Evolutionary conservation across 2,888 invertebrate genomes (phyloP), one percentile per base, ranked within the genome.

Genomic region (Ischnura elegans): DNA sequence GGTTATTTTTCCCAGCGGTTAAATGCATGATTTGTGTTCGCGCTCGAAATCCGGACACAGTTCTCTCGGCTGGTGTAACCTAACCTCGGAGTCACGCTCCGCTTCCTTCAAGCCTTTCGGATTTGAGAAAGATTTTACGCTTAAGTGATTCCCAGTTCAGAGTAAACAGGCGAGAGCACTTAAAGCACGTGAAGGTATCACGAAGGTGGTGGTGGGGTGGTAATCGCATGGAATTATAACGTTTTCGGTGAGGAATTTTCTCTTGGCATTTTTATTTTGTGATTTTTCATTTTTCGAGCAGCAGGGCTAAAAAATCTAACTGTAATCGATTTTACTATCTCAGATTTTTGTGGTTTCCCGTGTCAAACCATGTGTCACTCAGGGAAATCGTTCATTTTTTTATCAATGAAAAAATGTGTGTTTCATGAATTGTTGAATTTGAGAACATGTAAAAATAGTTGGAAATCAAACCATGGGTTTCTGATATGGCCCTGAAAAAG

Each of bases 11-110:
- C 76, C 76, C 21, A 86, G 13, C 86, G 86, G n/a, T 86, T 86
- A 29, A 25, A 46, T 25, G 45, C 86, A 45, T 86, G 86, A 86
- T 86, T 86, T 86, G 86, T 45, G 45, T 46, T 36, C 86, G 25
- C 86, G 43, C 45, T 45, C 86, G 25, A 19, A 42, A 21, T 85
- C 36, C 85, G 36, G 21, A 43, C 85, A 25, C 85, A 76, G 66
- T 76, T 76, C 29, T 6, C 76, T 36, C 25, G 45, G 46, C 45
- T 45, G 86, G 86, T 86, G 86, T 46, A 86, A 86, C 45, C 45
- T 46, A 86, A 86, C 46, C 86, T 86, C 86, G 86, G 45, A 86
- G 86, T 86, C 86, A 86, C 86, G 86, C 86, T 86, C 46, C 86
- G 85, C 46, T 46, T 86, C n/a, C 46, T 8, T 86, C 43, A 4